phyloP scores from a whole-genome alignment of 2,113 vertebrate genomes.

The Theropithecus gelada region DNA sequence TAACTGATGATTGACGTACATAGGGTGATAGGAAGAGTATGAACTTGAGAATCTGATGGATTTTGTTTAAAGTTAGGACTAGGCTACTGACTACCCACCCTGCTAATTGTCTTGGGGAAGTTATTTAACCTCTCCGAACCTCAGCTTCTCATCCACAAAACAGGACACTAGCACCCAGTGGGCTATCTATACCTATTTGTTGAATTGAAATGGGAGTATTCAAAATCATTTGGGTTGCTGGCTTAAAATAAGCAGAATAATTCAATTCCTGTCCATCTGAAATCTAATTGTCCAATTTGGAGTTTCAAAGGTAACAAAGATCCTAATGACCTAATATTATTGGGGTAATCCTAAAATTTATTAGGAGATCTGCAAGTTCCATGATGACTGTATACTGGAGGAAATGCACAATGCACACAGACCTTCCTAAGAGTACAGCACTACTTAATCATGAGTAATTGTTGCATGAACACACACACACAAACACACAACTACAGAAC shows the following conservation, averaged over 20 bases:
- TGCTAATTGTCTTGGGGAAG: background rate
- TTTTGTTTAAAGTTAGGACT: background rate
- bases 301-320: background rate
- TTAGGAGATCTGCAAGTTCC: too few relatives aligned
- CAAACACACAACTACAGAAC: background rate
- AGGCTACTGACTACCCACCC: background rate
- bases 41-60: background rate
- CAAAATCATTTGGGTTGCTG: background rate
- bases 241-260: constrained; percentile 8
- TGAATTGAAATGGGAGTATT: background rate
- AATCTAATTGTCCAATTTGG: background rate
- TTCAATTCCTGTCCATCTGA: background rate
- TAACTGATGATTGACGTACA: background rate
- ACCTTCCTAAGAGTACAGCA: background rate
- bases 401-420: background rate
- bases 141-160: background rate
- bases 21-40: background rate
- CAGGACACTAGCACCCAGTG: background rate
- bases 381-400: rapidly evolving
- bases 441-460: background rate
- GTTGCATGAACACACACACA: background rate
- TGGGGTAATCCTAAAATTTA: background rate
- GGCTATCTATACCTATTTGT: background rate
- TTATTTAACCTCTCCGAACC: background rate
- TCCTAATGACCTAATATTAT: background rate